Evolutionary conservation across 2,888 invertebrate genomes (phyloP).

Genomic region (Monoplex corrugatus): DNA sequence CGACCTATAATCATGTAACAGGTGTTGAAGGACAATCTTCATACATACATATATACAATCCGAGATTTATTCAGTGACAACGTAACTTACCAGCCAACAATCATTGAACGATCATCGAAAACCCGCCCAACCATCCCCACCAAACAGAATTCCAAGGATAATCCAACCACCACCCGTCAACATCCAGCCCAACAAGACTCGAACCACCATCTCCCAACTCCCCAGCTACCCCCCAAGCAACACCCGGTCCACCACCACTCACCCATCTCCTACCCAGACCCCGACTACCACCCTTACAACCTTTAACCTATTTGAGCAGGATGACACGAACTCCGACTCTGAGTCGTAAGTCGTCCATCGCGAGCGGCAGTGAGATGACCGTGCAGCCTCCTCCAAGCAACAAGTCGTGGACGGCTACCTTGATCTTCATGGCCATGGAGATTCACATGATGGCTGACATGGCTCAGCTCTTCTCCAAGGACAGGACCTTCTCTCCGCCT

Average conservation of each 20-base stretch:
- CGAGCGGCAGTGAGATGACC: conserved; percentile 19
- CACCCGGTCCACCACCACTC: not conserved
- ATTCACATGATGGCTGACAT: conserved; percentile 67
- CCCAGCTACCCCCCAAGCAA: not conserved
- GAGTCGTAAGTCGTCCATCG: not conserved
- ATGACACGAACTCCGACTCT: not conserved
- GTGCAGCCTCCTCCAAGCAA: not conserved
- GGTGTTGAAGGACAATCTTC: no score
- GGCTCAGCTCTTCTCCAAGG: conserved; percentile 61
- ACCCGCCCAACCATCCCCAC: no score
- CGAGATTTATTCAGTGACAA: no score
- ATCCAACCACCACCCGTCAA: not conserved
- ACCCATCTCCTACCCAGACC: not conserved
- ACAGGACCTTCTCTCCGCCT: not conserved
- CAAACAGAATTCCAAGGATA: no score
- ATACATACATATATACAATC: no score
- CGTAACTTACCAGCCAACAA: no score
- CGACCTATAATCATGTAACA: no score
- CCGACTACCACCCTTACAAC: not conserved
- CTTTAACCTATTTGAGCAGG: not conserved
- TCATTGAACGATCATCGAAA: no score
- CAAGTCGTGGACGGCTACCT: conserved; percentile 64
- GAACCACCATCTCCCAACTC: not conserved
- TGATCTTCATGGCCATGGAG: conserved; percentile 69
- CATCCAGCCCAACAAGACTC: not conserved